Base-by-base conservation (phyloP, 2,888 invertebrate species). In the Pristionchus arcanus region DNA sequence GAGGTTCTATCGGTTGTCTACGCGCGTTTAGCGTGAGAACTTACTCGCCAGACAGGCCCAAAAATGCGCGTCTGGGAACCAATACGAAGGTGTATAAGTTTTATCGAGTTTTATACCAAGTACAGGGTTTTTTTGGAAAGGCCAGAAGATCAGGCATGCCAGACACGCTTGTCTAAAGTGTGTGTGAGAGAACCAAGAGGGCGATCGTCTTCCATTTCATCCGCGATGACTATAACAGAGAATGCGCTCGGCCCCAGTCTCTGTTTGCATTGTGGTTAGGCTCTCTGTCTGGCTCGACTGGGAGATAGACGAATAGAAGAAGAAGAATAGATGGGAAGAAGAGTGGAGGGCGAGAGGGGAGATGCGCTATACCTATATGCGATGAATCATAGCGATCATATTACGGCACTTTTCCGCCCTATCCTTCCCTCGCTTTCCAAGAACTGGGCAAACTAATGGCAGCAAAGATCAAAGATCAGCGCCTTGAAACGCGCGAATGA, bases 211-310 rank as follows among this genome's bases (percentile, higher is more conserved):
- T 28, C 3, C 66, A 66, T n/a, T n/a, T 25, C 13, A 28, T 3
- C 42, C 15, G 5, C 71, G 37, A 42, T 77, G 77, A 77, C 77
- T 77, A 77, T 77, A 77, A 37, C 25, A n/a, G 42, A 42, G 77
- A 77, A 49, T 21, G 21, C 11, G 77, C 49, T 2, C 21, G 42
- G 42, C 42, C 42, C n/a, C 37, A 34, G 37, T 19, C 7, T 77
- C 77, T 77, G 77, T 77, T 77, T 77, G 77, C 77, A 42, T 77
- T 34, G 77, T 49, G 34, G 77, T 77, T 77, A 77, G 77, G 77
- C 77, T 21, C 19, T 42, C 77, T 42, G 77, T 19, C 77, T 71
- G 31, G 31, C 71, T 13, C 34, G 71, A 31, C 13, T 28, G 66
- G 66, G n/a, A 66, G 66, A 66, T 66, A 66, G 66, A 66, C 66